A percentile compares a stretch with the other conserved stretches of the same genome.
Evolutionary conservation across 2,888 invertebrate species (phyloP).

Genomic region (Acleris cristana): DNA sequence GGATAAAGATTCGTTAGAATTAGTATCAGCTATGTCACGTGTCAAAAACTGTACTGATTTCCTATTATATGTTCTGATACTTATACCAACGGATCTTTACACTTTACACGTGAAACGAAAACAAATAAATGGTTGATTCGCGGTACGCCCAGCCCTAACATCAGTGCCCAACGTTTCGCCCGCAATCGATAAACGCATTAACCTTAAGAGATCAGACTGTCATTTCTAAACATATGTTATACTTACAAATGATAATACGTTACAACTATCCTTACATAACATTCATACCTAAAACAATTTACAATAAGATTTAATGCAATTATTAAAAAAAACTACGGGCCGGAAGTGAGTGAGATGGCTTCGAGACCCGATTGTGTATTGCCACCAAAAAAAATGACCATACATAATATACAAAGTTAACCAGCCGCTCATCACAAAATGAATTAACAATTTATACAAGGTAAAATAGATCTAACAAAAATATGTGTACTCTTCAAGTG

Average conservation of each 20-base stretch:
- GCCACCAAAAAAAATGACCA: conserved; percentile 38
- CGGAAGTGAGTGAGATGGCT: conserved; percentile 48
- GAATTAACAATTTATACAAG: conserved; percentile 74
- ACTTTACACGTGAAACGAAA: too few relatives aligned
- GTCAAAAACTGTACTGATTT: too few relatives aligned
- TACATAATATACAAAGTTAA: conserved; percentile 63
- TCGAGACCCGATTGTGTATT: conserved; percentile 41
- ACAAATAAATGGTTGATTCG: background rate
- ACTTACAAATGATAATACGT: conserved; percentile 77
- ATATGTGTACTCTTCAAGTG: conserved; percentile 67
- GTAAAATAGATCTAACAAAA: conserved; percentile 72
- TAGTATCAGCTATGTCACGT: too few relatives aligned
- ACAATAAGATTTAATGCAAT: conserved; percentile 69
- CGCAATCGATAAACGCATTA: conserved; percentile 57
- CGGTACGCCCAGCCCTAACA: conserved; percentile 33
- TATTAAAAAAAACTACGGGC: conserved; percentile 58
- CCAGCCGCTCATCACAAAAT: conserved; percentile 70
- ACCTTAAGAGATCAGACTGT: conserved; percentile 83
- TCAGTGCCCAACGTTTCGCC: conserved; percentile 54
- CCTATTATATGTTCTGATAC: too few relatives aligned
- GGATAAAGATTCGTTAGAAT: too few relatives aligned
- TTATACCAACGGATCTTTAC: too few relatives aligned
- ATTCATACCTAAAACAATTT: conserved; percentile 79
- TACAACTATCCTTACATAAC: conserved; percentile 78
- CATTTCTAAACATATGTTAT: conserved; percentile 75